Conservation (phyloP, 1,140 invertebrate species). For the Drosophila nasuta region DNA sequence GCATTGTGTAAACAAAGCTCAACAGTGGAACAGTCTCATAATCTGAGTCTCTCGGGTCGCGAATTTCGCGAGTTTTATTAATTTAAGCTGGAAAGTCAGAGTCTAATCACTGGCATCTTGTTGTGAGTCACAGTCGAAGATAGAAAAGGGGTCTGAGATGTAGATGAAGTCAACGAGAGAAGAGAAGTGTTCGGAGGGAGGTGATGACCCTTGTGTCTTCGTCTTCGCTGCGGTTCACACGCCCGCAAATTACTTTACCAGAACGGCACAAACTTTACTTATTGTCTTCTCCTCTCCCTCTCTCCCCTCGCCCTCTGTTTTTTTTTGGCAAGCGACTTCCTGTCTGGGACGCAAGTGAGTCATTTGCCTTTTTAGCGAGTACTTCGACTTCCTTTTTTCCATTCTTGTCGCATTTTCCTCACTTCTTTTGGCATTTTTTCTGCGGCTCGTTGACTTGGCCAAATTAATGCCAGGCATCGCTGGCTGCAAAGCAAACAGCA, state of each 20-base stretch:
- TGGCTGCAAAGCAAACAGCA: background rate
- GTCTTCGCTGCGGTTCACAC: conserved; percentile 14
- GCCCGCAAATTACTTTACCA: conserved; percentile 21
- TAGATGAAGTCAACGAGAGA: too few species aligned
- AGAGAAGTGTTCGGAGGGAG: background rate
- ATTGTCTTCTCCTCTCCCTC: conserved; percentile 1
- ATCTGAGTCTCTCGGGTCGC: too few species aligned
- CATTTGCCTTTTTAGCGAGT: conserved; percentile 1
- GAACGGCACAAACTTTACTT: conserved; percentile 7
- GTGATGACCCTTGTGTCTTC: conserved; percentile 13
- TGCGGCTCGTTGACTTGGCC: background rate
- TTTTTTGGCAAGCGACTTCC: conserved; percentile 22
- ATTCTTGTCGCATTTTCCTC: background rate
- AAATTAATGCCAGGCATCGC: conserved; percentile 17
- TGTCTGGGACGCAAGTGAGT: conserved; percentile 11
- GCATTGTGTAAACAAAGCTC: too few species aligned
- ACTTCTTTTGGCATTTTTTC: background rate
- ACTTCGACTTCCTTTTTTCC: conserved; percentile 2
- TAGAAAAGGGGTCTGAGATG: too few species aligned
- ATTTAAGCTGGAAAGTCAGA: too few species aligned
- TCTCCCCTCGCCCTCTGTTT: background rate
- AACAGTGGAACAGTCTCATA: too few species aligned
- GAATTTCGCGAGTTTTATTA: too few species aligned
- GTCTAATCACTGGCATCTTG: too few species aligned
- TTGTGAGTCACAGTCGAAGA: too few species aligned